Evolutionary conservation across 2,888 invertebrate species (phyloP).

Genomic region (Thysanoteuthis rhombus): DNA sequence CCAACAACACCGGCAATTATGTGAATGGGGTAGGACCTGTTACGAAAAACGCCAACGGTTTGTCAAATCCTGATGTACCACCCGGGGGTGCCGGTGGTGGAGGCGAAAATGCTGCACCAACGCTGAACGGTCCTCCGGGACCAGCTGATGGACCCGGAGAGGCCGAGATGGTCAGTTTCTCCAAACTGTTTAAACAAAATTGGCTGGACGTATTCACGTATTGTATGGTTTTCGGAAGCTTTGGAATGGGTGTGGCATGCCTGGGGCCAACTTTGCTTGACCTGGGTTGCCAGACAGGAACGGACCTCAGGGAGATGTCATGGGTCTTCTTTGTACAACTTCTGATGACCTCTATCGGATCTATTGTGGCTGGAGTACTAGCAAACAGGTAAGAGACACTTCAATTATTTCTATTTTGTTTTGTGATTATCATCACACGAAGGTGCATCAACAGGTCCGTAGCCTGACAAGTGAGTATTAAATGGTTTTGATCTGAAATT

Average conservation of each 20-base stretch:
- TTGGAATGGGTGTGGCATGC: conserved; percentile 71
- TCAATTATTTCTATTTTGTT: not conserved
- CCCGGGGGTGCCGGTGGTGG: not conserved
- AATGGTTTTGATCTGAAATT: not conserved
- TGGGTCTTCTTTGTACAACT: conserved; percentile 70
- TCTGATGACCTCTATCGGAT: conserved; percentile 69
- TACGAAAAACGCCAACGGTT: not conserved
- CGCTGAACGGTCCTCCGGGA: not conserved
- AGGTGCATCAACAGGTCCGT: no score
- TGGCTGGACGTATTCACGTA: conserved; percentile 67
- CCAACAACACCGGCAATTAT: conserved; percentile 14
- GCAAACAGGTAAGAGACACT: conserved; percentile 64
- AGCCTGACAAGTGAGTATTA: not conserved
- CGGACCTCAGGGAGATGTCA: conserved; percentile 67
- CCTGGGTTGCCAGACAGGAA: conserved; percentile 68
- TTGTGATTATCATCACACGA: no score
- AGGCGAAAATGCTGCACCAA: not conserved
- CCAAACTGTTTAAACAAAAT: conserved; percentile 65
- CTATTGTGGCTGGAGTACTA: conserved; percentile 67
- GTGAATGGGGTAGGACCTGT: not conserved
- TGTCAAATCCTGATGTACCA: not conserved
- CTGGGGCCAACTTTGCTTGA: conserved; percentile 70
- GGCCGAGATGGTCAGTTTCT: conserved; percentile 51
- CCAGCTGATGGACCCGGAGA: not conserved
- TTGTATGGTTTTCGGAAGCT: conserved; percentile 69